phyloP scores from a whole-genome alignment of 1,140 invertebrate species.

The Cyclargus thomasi region DNA sequence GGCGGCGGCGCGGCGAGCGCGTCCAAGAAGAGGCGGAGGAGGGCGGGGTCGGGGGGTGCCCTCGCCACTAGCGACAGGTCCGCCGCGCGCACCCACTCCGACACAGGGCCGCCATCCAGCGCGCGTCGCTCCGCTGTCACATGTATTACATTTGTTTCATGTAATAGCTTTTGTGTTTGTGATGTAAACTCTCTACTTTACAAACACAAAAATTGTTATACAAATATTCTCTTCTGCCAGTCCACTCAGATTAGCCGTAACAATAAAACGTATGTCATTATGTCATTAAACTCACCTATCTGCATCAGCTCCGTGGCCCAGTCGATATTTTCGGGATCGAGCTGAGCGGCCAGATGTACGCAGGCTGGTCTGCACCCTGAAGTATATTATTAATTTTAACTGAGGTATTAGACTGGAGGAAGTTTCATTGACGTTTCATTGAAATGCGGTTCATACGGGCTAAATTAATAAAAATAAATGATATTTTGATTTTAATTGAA shows the following conservation, averaged over 20 bases:
- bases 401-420: no score
- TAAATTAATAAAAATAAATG: no score
- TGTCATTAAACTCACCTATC: constrained; percentile 43
- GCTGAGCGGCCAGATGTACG: constrained; percentile 43
- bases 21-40: constrained; percentile 45
- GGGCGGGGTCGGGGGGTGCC: constrained; percentile 34
- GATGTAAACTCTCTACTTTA: no score
- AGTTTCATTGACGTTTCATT: no score
- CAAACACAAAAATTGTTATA: no score
- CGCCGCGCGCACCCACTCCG: constrained; percentile 50
- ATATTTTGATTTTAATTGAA: no score
- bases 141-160: no score
- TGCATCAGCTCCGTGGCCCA: constrained; percentile 59
- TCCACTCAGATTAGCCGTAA: no score
- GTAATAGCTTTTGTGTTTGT: no score
- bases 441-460: no score
- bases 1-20: constrained; percentile 37
- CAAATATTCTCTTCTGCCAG: no score
- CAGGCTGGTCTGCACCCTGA: constrained; percentile 47
- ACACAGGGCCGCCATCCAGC: constrained; percentile 28
- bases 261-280: no score
- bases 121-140: constrained; percentile 50
- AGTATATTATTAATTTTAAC: not conserved
- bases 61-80: constrained; percentile 56
- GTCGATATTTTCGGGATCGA: constrained; percentile 46